Base-by-base conservation (phyloP, 1,140 invertebrate genomes). In the Aleiodes sp. region DNA sequence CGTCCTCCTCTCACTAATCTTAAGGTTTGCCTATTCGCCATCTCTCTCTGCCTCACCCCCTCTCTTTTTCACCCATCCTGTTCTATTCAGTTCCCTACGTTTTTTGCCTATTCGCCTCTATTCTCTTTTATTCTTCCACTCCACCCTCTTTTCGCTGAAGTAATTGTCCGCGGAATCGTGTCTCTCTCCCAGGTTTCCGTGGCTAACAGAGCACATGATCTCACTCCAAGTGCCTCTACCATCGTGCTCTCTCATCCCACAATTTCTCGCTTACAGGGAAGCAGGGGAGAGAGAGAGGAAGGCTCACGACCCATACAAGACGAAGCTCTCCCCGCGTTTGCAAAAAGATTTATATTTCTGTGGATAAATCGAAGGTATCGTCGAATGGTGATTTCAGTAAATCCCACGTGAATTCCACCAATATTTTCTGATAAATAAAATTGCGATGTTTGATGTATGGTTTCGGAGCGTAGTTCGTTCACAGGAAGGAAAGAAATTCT, bases 121-220 rank as follows among this genome's bases (percentile, higher is more conserved):
- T 46, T 16, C 14, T n/a, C 62, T 70, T 70, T 70, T 60, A 62
- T 63, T 65, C 46, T 74, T 72, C 24, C 70, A 21, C 16, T 29
- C 69, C 61, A 56, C 73, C 74, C 64, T 64, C 61, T 65, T 70
- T 63, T 72, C 71, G 29, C 41, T 35, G 29, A 61, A 21, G 31
- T 70, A 73, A 70, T 73, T 59, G 68, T 65, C 43, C 24, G 21
- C 39, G 16, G 56, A 26, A 21, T 73, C 39, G 37, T 65, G 16
- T 69, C 31, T 62, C 56, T 26, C 68, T 62, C 56, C 29, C 68
- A 57, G 61, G 43, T 70, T 26, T 29, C 46, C 6, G 2, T 9
- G 6, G 10, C 37, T 12, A 14, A n/a, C n/a, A 3, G 37, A 39
- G 2, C 37, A 39, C 37, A 39, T 39, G 37, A 14, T n/a, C n/a